Evolutionary conservation across 1,140 invertebrate species (phyloP).

Genomic region (Drosophila albomicans): DNA sequence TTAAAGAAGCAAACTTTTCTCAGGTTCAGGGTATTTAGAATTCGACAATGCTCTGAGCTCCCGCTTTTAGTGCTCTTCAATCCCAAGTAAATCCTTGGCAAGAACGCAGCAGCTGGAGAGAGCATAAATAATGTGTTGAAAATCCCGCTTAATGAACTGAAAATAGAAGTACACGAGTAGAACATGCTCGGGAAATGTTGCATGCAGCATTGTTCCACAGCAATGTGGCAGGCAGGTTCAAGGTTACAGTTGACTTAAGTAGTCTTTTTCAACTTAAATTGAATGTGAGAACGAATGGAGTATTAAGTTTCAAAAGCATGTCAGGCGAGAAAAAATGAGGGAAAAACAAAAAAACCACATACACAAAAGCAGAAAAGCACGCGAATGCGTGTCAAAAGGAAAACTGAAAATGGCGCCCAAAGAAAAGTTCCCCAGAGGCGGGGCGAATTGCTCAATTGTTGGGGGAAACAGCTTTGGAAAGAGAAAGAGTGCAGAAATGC

Average conservation of each 20-base stretch:
- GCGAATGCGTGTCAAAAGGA: conserved; percentile 42
- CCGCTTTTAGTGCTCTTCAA: conserved; percentile 1
- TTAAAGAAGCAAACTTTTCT: not conserved
- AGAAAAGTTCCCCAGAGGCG: not conserved
- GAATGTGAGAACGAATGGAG: conserved; percentile 29
- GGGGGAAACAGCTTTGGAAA: not conserved
- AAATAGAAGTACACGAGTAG: conserved; percentile 64
- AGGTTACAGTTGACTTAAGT: conserved; percentile 49
- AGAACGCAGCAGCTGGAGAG: conserved; percentile 34
- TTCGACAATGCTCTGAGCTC: not conserved
- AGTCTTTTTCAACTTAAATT: conserved; percentile 46
- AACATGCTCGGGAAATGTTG: conserved; percentile 33
- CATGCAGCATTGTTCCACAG: not conserved
- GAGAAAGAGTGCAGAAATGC: not conserved
- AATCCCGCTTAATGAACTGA: conserved; percentile 78
- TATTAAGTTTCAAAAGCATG: conserved; percentile 57
- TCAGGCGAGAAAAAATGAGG: conserved; percentile 9
- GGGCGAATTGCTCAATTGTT: not conserved
- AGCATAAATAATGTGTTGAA: conserved; percentile 61
- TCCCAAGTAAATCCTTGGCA: conserved; percentile 54
- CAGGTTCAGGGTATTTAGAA: not conserved
- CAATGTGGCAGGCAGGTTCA: conserved; percentile 52
- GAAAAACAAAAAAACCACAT: conserved; percentile 7
- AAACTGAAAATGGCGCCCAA: conserved; percentile 42
- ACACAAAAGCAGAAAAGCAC: conserved; percentile 35